These are phyloP conservation scores for Drosophila repleta DNA, from an alignment of 1,140 invertebrate genomes.

Conservation along the genomic window DNA sequence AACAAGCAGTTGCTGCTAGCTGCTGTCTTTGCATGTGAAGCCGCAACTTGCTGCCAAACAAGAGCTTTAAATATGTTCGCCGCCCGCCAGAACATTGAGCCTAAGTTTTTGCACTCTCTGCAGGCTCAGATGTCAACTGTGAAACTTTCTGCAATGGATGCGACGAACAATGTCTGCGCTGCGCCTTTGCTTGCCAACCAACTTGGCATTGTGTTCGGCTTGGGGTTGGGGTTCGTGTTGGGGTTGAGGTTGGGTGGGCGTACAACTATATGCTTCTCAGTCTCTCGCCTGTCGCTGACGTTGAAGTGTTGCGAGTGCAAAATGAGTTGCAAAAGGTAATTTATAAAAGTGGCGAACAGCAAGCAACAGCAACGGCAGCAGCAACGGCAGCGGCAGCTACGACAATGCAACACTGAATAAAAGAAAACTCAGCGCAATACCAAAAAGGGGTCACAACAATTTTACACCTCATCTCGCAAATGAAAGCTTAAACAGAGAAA, in stretches of 20 bases:
- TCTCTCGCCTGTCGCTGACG: constrained; percentile 19
- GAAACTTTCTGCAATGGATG: constrained; percentile 20
- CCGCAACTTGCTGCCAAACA: constrained; percentile 37
- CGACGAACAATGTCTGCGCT: constrained; percentile 8
- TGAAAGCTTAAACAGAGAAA: too few relatives aligned
- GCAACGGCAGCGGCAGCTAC: constrained; percentile 1
- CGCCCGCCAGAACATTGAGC: background rate
- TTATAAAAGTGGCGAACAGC: constrained; percentile 45
- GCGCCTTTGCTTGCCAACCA: constrained; percentile 34
- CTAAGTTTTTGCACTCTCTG: background rate
- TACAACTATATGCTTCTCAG: constrained; percentile 7
- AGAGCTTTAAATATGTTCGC: constrained; percentile 56
- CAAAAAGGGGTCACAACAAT: background rate
- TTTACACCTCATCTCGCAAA: constrained; percentile 1
- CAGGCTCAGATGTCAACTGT: constrained; percentile 39
- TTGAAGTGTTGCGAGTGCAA: constrained; percentile 43
- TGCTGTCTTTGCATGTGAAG: constrained; percentile 36
- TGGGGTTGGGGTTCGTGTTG: too few relatives aligned
- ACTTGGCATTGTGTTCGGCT: constrained; percentile 31
- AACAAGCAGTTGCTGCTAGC: constrained; percentile 56
- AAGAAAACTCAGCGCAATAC: constrained; percentile 4
- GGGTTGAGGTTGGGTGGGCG: too few relatives aligned
- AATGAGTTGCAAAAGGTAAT: constrained; percentile 56
- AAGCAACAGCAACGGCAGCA: background rate
- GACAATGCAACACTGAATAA: constrained; percentile 4